Evolutionary conservation across 2,888 invertebrate genomes (phyloP).

Genomic region (Ophion ellenae): DNA sequence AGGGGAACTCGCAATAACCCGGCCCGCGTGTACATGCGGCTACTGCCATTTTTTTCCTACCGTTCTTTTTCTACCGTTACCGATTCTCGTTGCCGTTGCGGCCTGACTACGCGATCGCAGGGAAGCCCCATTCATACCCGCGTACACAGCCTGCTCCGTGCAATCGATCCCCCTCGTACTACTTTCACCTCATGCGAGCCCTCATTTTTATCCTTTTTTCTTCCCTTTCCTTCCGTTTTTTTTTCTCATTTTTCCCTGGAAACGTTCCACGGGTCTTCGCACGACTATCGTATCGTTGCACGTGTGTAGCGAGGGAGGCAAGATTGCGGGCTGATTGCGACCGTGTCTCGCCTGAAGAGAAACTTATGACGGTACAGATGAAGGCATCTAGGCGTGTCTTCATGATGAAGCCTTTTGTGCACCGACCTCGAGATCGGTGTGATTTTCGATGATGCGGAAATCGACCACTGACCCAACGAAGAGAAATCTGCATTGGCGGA

Average conservation of each 20-base stretch:
- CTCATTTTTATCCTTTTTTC: conserved; percentile 45
- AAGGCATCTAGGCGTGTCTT: not conserved
- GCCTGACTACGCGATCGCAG: conserved; percentile 62
- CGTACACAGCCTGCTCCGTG: conserved; percentile 67
- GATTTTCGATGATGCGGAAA: too few relatives aligned
- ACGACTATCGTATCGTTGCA: conserved; percentile 62
- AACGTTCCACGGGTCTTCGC: conserved; percentile 62
- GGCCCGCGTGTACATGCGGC: conserved; percentile 63
- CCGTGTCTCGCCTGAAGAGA: too few relatives aligned
- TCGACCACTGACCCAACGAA: too few relatives aligned
- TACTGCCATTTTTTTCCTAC: conserved; percentile 1
- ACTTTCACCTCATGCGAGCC: conserved; percentile 41
- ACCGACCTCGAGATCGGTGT: conserved; percentile 41
- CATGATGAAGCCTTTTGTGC: conserved; percentile 33
- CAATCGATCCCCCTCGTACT: conserved; percentile 74
- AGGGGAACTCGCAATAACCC: conserved; percentile 69
- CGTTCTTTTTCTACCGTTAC: conserved; percentile 26
- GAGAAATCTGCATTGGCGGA: too few relatives aligned
- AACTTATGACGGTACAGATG: too few relatives aligned
- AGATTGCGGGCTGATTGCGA: too few relatives aligned
- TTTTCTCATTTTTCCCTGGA: conserved; percentile 1
- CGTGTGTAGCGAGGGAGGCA: too few relatives aligned
- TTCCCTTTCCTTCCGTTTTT: conserved; percentile 34
- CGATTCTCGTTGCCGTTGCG: conserved; percentile 45
- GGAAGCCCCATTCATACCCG: conserved; percentile 72